Base-by-base conservation (phyloP, 2,797 vertebrate species). In the Sebastes paucispinis region DNA sequence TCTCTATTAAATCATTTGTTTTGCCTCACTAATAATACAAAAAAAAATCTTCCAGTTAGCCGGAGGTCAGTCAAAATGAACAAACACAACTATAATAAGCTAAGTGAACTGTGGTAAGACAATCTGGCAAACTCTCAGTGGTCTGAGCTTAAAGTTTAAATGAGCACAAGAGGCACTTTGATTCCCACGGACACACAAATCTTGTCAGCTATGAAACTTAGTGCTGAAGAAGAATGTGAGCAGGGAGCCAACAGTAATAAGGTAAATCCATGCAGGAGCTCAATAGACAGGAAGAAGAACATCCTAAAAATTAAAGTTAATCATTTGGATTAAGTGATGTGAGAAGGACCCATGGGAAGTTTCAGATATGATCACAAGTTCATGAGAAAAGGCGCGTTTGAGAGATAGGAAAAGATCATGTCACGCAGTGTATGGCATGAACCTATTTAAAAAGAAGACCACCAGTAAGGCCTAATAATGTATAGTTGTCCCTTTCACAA, bases 231-330 rank as follows among this genome's bases (percentile, higher is more conserved):
- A 79, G 31, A 86, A 88, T 87, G 77, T 32, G 64, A 27, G n/a
- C 0, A 39, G 14, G 5, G 18, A 79, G 88, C 88, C 84, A 86
- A 87, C 69, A 70, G 75, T 68, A 83, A 87, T 78, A 55, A 63
- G 24, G 67, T 73, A 60, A 88, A 86, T 81, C 76, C 74, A 57
- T 4, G 3, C 75, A 67, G 77, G n/a, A 82, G 75, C 58, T 71
- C 43, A 83, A 55, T 1, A 31, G 34, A 77, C 27, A 7, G 32
- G 20, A 52, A 20, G 34, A n/a, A 68, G 39, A 62, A 24, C 39
- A 63, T 52, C 27, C 27, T 25, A 32, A 50, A 88, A 88, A 73
- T 78, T 59, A 87, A 64, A 84, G 8, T 29, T 29, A 82, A 75
- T 79, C 25, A 52, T 65, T 69, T 11, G 54, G 72, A 84, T 90